Conservation (phyloP, 2,797 vertebrate genomes). For the Melopsittacus undulatus region DNA sequence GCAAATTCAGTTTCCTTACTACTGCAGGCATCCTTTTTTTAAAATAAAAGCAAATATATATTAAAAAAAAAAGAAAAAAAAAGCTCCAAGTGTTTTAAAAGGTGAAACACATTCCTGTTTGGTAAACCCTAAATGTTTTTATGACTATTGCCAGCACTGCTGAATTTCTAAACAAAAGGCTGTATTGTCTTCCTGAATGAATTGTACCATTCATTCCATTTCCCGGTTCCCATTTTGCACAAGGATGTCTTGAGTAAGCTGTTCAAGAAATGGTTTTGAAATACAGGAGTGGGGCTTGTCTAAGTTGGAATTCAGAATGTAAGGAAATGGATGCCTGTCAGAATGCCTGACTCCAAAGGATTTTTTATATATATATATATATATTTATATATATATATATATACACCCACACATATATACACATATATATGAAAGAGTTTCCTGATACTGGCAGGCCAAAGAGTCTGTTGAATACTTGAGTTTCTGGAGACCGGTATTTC, state of each 20-base stretch:
- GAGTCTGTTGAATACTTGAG: conserved; percentile 73
- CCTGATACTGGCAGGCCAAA: conserved; percentile 73
- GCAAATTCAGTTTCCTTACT: conserved; percentile 68
- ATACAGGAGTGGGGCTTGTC: conserved; percentile 54
- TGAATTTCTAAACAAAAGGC: conserved; percentile 70
- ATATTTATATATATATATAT: neutral
- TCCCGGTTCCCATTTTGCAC: conserved; percentile 53
- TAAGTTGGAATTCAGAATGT: conserved; percentile 57
- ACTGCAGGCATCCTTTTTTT: conserved; percentile 50
- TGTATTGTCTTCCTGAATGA: conserved; percentile 46
- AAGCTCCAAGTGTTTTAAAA: conserved; percentile 65
- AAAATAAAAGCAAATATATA: neutral
- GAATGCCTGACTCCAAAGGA: conserved; percentile 56
- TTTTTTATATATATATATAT: conserved; percentile 56
- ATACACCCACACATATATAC: neutral
- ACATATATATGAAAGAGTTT: conserved; percentile 60
- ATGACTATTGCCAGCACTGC: conserved; percentile 59
- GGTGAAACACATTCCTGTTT: conserved; percentile 69
- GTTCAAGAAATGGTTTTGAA: conserved; percentile 61
- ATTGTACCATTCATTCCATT: conserved; percentile 40
- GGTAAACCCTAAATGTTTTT: conserved; percentile 67
- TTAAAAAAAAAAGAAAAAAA: neutral
- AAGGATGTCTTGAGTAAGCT: conserved; percentile 37
- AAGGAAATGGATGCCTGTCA: conserved; percentile 58
- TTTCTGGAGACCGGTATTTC: conserved; percentile 75